Evolutionary conservation across 2,797 vertebrate genomes (phyloP).

Genomic region (Clarias fuscus): DNA sequence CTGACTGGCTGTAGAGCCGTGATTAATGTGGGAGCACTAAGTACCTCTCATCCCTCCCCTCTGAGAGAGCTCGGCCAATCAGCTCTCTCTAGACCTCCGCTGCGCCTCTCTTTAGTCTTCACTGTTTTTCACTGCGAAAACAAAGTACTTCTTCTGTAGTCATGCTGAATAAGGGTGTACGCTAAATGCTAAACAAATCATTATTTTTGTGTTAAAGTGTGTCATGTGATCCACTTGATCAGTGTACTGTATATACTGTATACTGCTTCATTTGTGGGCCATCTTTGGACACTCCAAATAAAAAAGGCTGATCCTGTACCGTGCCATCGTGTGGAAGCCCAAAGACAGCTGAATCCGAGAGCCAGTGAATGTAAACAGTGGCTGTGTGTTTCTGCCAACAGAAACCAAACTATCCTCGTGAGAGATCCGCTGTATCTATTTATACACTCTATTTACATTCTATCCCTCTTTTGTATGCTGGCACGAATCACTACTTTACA

Average conservation of each 20-base stretch:
- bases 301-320: not conserved
- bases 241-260: not conserved
- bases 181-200: not conserved
- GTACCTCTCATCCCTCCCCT: too few species aligned
- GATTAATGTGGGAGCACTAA: too few species aligned
- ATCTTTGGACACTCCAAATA: not conserved
- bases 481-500: not conserved
- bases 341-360: not conserved
- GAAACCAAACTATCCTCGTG: not conserved
- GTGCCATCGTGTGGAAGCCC: not conserved
- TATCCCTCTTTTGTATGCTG: not conserved
- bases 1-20: too few species aligned
- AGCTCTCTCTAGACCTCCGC: too few species aligned
- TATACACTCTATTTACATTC: slow-evolving; percentile 11
- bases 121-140: not conserved
- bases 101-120: not conserved
- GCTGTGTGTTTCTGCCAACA: not conserved
- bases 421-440: not conserved
- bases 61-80: too few species aligned
- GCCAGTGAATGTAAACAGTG: not conserved
- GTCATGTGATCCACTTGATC: not conserved
- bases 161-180: not conserved
- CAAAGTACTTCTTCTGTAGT: not conserved
- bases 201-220: not conserved
- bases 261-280: not conserved